These are phyloP conservation scores for Etheostoma nigrum DNA, from an alignment of 2,797 vertebrate species.

Conservation along the genomic window DNA sequence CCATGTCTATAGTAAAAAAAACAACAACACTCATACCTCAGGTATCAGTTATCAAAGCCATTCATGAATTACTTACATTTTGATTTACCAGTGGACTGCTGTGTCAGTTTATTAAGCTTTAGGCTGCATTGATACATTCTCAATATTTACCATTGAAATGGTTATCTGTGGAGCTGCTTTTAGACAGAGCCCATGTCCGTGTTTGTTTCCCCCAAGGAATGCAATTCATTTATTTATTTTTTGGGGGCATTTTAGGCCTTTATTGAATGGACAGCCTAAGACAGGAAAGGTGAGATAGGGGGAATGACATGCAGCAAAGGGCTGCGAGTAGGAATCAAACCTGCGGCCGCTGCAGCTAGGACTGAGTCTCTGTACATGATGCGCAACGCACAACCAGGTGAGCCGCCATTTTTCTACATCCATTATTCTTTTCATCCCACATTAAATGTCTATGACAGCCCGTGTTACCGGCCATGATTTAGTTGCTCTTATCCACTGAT, in stretches of 20 bases:
- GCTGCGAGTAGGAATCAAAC: no score
- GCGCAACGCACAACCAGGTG: no score
- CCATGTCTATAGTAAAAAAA: background rate
- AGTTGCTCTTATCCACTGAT: constrained; percentile 26
- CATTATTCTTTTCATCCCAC: background rate
- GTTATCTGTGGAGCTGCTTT: background rate
- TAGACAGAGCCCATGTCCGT: background rate
- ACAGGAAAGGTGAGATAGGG: no score
- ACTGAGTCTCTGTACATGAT: no score
- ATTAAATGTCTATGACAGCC: constrained; percentile 11
- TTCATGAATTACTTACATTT: background rate
- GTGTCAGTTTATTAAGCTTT: background rate
- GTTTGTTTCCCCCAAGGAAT: background rate
- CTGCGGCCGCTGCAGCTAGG: no score
- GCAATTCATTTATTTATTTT: no score
- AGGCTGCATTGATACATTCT: background rate
- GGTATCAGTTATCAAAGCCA: background rate
- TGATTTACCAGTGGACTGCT: background rate
- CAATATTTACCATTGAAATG: background rate
- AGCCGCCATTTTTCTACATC: background rate
- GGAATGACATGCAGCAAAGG: no score
- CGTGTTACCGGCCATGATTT: constrained; percentile 21
- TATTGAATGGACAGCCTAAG: no score
- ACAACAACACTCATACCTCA: background rate
- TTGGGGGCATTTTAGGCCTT: no score